These are phyloP conservation scores for Ecliptopera silaceata DNA, from an alignment of 2,888 invertebrate genomes.

Conservation along the genomic window DNA sequence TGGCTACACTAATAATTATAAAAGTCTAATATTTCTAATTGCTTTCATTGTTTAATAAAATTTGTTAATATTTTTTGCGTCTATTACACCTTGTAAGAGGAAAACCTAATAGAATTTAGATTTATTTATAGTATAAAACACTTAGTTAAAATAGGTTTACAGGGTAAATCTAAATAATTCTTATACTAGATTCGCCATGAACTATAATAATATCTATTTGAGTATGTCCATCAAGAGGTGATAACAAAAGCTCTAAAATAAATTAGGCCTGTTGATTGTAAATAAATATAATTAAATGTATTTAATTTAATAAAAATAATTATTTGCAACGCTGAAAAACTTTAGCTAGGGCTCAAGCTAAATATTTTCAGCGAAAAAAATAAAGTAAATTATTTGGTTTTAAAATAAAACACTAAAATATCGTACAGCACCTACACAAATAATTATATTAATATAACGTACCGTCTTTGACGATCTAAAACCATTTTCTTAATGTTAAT, in stretches of 20 bases:
- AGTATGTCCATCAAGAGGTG: background rate
- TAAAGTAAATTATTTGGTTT: conserved; percentile 19
- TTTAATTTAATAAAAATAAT: conserved; percentile 37
- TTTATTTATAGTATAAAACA: conserved; percentile 1
- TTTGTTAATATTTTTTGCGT: background rate
- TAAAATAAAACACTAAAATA: background rate
- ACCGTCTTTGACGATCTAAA: conserved; percentile 26
- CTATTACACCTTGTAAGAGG: conserved; percentile 4
- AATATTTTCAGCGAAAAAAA: conserved; percentile 73
- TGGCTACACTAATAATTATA: conserved; percentile 17
- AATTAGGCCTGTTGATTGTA: conserved; percentile 52
- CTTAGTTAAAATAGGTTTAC: background rate
- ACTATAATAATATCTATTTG: conserved; percentile 12
- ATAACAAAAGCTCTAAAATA: conserved; percentile 32
- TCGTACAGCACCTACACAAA: background rate
- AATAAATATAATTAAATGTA: background rate
- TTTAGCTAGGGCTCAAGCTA: conserved; percentile 79
- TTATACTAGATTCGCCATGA: conserved; percentile 18
- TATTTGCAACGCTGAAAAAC: conserved; percentile 70
- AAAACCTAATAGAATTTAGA: conserved; percentile 2
- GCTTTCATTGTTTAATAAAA: background rate
- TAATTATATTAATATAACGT: background rate
- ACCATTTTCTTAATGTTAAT: background rate
- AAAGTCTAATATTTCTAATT: conserved; percentile 3
- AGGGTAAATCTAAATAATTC: background rate